Conservation (phyloP, 2,888 invertebrate species). For the Heliconius charithonia region DNA sequence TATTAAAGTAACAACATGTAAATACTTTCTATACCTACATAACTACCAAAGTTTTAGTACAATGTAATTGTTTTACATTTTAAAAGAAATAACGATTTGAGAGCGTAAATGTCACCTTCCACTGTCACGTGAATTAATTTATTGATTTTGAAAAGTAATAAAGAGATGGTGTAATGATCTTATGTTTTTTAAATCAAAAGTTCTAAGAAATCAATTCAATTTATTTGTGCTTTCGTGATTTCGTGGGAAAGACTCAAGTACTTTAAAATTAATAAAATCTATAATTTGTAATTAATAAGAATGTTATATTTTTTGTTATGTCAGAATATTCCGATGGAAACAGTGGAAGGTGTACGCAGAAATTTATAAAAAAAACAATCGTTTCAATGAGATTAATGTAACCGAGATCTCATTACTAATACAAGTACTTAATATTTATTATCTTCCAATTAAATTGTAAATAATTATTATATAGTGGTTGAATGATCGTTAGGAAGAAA, state of each 20-base stretch:
- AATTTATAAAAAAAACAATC: conserved; percentile 24
- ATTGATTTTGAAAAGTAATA: not conserved
- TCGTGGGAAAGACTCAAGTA: not conserved
- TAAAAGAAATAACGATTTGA: conserved; percentile 3
- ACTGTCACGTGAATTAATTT: conserved; percentile 14
- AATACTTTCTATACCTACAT: conserved; percentile 37
- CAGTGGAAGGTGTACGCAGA: conserved; percentile 30
- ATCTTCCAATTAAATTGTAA: conserved; percentile 59
- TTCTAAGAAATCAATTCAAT: not conserved
- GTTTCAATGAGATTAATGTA: conserved; percentile 75
- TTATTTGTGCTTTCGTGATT: not conserved
- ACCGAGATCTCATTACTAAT: conserved; percentile 73
- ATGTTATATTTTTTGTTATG: not conserved
- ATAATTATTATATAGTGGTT: conserved; percentile 62
- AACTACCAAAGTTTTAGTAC: conserved; percentile 37
- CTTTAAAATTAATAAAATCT: not conserved
- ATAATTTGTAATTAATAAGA: not conserved
- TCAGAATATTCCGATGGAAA: not conserved
- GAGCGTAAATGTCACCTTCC: conserved; percentile 22
- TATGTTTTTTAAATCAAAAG: not conserved
- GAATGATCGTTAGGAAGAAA: conserved; percentile 33
- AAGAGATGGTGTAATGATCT: no score
- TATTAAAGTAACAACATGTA: conserved; percentile 29
- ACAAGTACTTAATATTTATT: conserved; percentile 49
- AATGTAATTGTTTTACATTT: conserved; percentile 31